Evolutionary conservation across 2,113 vertebrate genomes (phyloP).

Genomic region (Grallaria varia): DNA sequence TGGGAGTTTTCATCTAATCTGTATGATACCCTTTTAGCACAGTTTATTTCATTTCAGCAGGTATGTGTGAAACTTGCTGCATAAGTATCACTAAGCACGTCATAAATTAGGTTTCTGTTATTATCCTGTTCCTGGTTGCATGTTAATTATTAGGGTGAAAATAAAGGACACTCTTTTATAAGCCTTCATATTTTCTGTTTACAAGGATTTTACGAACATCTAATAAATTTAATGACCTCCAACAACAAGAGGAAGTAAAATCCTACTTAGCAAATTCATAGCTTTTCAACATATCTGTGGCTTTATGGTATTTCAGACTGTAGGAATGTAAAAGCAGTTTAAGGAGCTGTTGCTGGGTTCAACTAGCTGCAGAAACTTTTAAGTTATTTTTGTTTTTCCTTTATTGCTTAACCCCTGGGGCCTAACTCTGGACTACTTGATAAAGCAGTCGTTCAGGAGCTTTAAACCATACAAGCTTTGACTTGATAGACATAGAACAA

Average conservation of each 20-base stretch:
- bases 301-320: slow-evolving; percentile 51
- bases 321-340: slow-evolving; percentile 60
- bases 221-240: slow-evolving; percentile 72
- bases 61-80: slow-evolving; percentile 37
- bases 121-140: slow-evolving; percentile 28
- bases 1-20: slow-evolving; percentile 24
- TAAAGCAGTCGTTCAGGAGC: slow-evolving; percentile 46
- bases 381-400: slow-evolving; percentile 72
- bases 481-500: slow-evolving; percentile 36
- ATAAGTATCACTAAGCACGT: slow-evolving; percentile 34
- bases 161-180: slow-evolving; percentile 63
- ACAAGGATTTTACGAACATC: slow-evolving; percentile 68
- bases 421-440: slow-evolving; percentile 56
- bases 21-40: neutral
- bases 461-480: slow-evolving; percentile 16
- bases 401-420: slow-evolving; percentile 71
- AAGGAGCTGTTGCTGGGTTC: slow-evolving; percentile 54
- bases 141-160: slow-evolving; percentile 67
- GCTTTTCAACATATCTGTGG: slow-evolving; percentile 65
- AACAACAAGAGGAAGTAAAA: slow-evolving; percentile 73
- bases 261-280: slow-evolving; percentile 70
- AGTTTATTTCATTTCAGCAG: slow-evolving; percentile 53
- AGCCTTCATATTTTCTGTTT: slow-evolving; percentile 73
- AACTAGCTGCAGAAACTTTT: slow-evolving; percentile 59
- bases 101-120: slow-evolving; percentile 63